These are phyloP conservation scores for Phylloscopus trochilus DNA, from an alignment of 2,113 vertebrate genomes.

Conservation along the genomic window DNA sequence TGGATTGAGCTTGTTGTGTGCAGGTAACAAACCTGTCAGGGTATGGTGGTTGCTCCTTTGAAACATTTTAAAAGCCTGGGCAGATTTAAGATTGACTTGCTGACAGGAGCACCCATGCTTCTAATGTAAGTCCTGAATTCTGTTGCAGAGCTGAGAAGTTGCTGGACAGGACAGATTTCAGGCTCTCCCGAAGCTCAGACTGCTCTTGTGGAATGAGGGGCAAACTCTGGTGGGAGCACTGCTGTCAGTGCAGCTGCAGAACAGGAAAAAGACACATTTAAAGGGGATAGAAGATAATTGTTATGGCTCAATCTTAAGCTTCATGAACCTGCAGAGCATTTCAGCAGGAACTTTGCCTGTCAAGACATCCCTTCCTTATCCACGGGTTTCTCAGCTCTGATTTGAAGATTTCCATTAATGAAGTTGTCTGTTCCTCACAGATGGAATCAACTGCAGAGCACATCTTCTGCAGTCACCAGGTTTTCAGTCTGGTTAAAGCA, in stretches of 20 bases:
- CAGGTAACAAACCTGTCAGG: neutral
- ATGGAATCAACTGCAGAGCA: slow-evolving; percentile 9
- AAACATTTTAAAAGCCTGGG: neutral
- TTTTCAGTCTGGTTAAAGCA: slow-evolving; percentile 30
- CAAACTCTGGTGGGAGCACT: neutral
- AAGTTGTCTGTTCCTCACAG: slow-evolving; percentile 37
- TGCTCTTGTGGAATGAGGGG: neutral
- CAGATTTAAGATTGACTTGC: neutral
- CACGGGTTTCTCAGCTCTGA: neutral
- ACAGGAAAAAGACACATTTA: neutral
- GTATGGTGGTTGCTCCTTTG: neutral
- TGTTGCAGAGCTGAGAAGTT: neutral
- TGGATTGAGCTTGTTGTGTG: neutral
- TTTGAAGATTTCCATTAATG: slow-evolving; percentile 43
- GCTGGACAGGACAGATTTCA: neutral
- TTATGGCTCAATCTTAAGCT: neutral
- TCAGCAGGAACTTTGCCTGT: slow-evolving; percentile 4
- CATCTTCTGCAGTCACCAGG: neutral
- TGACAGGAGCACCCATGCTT: neutral
- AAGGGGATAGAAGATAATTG: neutral
- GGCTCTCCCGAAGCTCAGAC: neutral
- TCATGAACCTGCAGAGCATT: neutral
- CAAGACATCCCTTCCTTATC: neutral
- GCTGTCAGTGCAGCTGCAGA: neutral
- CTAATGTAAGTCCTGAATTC: neutral